These are phyloP conservation scores for Laticauda colubrina DNA, from an alignment of 2,113 vertebrate species.

Conservation along the genomic window DNA sequence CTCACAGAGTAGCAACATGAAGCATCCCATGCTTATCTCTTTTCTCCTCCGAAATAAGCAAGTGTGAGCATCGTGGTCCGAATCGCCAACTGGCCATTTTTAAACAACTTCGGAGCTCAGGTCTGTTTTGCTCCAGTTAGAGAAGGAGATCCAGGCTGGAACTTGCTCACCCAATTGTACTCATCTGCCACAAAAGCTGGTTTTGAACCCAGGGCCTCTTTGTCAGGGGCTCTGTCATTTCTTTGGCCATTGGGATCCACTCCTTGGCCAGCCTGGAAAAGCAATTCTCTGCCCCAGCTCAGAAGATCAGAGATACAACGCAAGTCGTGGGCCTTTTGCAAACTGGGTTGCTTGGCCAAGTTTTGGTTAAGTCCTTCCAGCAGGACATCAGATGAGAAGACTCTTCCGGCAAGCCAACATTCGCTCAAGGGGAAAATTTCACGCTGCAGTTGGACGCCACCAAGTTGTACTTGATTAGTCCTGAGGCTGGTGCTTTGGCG, in stretches of 20 bases:
- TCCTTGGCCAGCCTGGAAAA: conserved; percentile 3
- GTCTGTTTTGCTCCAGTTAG: not conserved
- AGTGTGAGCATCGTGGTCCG: not conserved
- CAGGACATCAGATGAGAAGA: not conserved
- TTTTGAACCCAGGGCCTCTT: not conserved
- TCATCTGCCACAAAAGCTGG: not conserved
- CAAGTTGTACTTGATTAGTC: not conserved
- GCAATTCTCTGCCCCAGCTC: conserved; percentile 26
- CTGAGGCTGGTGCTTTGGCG: not conserved
- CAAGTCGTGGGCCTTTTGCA: not conserved
- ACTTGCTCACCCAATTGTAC: too few species aligned
- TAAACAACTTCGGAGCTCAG: not conserved
- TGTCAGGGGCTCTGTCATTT: not conserved
- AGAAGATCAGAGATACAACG: accelerated
- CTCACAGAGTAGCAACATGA: not conserved
- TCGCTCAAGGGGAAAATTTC: conserved; percentile 11
- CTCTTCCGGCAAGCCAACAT: not conserved
- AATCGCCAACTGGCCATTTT: not conserved
- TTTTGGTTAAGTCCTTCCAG: not conserved
- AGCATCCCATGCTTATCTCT: not conserved
- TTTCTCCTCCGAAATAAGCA: not conserved
- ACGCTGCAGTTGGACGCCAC: not conserved
- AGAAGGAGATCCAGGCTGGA: accelerated
- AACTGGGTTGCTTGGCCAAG: not conserved
- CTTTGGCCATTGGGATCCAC: not conserved